Percentiles rank a stretch among this genome's conserved stretches.
Conservation (phyloP, 2,797 vertebrate genomes). For the Semotilus atromaculatus region DNA sequence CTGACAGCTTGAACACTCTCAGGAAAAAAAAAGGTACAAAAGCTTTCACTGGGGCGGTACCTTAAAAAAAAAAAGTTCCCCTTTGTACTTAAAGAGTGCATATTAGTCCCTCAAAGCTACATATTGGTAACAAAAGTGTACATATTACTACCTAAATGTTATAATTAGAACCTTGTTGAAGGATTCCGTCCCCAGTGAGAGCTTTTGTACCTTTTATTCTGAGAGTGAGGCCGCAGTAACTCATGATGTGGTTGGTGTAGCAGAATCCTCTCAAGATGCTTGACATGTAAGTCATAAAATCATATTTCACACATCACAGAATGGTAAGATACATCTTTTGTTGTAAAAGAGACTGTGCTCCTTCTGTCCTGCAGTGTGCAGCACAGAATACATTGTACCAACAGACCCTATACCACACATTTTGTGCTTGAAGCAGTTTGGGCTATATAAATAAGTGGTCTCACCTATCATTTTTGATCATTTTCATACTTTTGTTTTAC, state of each 20-base stretch:
- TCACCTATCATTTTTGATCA: no score
- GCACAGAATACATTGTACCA: neutral
- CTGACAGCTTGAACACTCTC: conserved; percentile 1
- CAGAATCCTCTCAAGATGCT: conserved; percentile 26
- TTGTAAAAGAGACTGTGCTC: neutral
- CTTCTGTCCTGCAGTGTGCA: neutral
- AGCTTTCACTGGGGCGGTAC: no score
- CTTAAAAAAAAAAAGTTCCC: no score
- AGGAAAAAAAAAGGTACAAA: no score
- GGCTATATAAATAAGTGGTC: neutral
- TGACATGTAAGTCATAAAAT: conserved; percentile 24
- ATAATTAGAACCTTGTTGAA: no score
- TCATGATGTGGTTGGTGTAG: neutral
- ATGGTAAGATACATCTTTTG: neutral
- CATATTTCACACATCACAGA: neutral
- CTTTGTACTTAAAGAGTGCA: no score
- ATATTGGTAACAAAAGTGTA: no score
- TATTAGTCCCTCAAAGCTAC: no score
- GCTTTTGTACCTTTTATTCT: no score
- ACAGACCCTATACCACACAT: neutral
- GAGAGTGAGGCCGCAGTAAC: neutral
- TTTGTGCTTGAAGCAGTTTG: neutral
- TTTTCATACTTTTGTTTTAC: neutral
- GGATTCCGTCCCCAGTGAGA: no score
- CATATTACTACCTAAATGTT: no score